Percentiles rank a stretch among this genome's conserved stretches.
These are phyloP conservation scores for Peromyscus californicus DNA, from an alignment of 2,113 vertebrate species.

Conservation along the genomic window DNA sequence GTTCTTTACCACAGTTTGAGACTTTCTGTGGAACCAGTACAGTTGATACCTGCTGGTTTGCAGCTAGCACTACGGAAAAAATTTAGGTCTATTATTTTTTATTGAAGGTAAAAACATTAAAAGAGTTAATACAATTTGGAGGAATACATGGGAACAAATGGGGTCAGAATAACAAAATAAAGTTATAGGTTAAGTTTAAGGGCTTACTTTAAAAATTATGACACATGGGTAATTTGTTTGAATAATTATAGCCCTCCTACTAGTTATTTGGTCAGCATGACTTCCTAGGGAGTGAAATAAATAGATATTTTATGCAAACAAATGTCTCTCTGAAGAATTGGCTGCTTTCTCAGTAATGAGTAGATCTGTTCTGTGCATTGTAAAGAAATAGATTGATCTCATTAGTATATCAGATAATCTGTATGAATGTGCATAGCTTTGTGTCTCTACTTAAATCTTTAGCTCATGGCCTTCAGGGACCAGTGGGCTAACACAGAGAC, in stretches of 20 bases:
- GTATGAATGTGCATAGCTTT: not conserved
- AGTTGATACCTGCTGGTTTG: not conserved
- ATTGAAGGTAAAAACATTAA: constrained; percentile 25
- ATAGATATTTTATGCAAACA: constrained; percentile 40
- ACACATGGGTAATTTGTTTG: constrained; percentile 43
- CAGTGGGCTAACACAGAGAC: not conserved
- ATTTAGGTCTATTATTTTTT: not conserved
- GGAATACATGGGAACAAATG: not conserved
- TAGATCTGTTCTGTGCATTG: constrained; percentile 8
- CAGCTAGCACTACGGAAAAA: not conserved
- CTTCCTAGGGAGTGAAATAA: constrained; percentile 28
- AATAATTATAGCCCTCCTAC: constrained; percentile 34
- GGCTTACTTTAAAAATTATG: constrained; percentile 50
- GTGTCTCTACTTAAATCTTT: constrained; percentile 31
- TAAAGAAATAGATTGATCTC: constrained; percentile 26
- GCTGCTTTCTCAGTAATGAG: constrained; percentile 48
- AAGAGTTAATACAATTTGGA: not conserved
- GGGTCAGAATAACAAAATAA: constrained; percentile 13
- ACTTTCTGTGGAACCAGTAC: not conserved
- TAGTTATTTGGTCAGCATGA: constrained; percentile 21
- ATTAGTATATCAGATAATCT: constrained; percentile 2
- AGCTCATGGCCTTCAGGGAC: not conserved
- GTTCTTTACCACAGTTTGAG: not conserved
- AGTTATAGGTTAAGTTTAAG: not conserved
- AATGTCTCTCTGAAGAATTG: constrained; percentile 42